Conservation (phyloP, 2,888 invertebrate genomes). For the Biston betularia region DNA sequence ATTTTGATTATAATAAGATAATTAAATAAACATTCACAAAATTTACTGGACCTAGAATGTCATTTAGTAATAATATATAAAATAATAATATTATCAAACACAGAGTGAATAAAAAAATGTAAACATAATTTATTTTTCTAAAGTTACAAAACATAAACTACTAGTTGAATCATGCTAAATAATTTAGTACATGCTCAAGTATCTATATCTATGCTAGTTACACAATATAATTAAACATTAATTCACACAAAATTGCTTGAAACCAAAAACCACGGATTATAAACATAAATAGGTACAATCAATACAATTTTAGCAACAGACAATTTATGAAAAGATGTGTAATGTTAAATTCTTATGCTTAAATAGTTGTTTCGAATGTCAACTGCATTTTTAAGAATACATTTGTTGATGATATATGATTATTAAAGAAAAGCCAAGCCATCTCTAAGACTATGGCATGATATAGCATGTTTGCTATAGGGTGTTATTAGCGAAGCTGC, state of each 20-base stretch:
- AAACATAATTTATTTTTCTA: not conserved
- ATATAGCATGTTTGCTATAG: constrained; percentile 28
- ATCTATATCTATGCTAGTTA: constrained; percentile 14
- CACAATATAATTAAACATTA: constrained; percentile 17
- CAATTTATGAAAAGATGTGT: constrained; percentile 11
- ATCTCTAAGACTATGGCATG: constrained; percentile 18
- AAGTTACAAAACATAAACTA: constrained; percentile 6
- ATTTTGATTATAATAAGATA: no score
- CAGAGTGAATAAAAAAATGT: not conserved
- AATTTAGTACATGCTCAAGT: constrained; percentile 41
- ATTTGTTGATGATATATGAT: constrained; percentile 14
- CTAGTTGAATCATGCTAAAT: constrained; percentile 40
- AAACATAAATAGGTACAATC: constrained; percentile 15
- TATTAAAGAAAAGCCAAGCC: constrained; percentile 9
- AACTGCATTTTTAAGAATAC: constrained; percentile 18
- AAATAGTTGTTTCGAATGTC: constrained; percentile 5
- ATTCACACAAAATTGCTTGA: constrained; percentile 31
- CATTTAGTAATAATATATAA: not conserved
- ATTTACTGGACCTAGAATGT: no score
- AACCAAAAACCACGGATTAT: constrained; percentile 37
- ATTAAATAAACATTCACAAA: no score
- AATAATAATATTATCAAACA: not conserved
- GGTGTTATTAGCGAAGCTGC: constrained; percentile 47
- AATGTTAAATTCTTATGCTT: constrained; percentile 16
- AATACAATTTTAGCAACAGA: constrained; percentile 25